A percentile compares a stretch with the other conserved stretches of the same genome.
Evolutionary conservation across 37 sponge, comb jelly and placozoan species (phyloP).

Genomic region (Oopsacas minuta): DNA sequence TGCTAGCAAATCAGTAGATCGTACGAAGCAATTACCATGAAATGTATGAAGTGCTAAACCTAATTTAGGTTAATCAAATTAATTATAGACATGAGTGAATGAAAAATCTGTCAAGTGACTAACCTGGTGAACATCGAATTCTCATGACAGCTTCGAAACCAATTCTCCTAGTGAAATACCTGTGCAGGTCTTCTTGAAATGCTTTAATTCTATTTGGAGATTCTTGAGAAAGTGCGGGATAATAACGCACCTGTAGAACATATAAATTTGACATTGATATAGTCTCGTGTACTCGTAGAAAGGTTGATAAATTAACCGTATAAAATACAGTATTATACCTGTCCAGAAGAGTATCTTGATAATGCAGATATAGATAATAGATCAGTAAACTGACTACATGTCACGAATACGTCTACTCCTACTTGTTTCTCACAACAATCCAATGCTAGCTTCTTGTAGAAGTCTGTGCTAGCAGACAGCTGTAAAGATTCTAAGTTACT

Average conservation of each 20-base stretch:
- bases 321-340: too few species aligned
- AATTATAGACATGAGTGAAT: neutral
- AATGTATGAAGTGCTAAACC: constrained; percentile 86
- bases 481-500: constrained; percentile 14
- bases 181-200: constrained; percentile 26
- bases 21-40: constrained; percentile 93
- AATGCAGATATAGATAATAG: constrained; percentile 38
- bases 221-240: neutral
- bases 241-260: neutral
- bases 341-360: constrained; percentile 80
- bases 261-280: too few species aligned
- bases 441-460: constrained; percentile 89
- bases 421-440: constrained; percentile 87
- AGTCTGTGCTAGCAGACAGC: constrained; percentile 68
- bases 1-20: constrained; percentile 87
- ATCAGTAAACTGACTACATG: constrained; percentile 12
- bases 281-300: too few species aligned
- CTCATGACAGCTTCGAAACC: constrained; percentile 98
- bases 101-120: neutral
- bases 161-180: constrained; percentile 73
- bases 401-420: constrained; percentile 72
- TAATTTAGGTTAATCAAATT: neutral
- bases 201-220: constrained; percentile 7
- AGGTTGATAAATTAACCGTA: too few species aligned
- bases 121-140: constrained; percentile 82